phyloP scores from a whole-genome alignment of 2,888 invertebrate genomes.

The Diadromus collaris region DNA sequence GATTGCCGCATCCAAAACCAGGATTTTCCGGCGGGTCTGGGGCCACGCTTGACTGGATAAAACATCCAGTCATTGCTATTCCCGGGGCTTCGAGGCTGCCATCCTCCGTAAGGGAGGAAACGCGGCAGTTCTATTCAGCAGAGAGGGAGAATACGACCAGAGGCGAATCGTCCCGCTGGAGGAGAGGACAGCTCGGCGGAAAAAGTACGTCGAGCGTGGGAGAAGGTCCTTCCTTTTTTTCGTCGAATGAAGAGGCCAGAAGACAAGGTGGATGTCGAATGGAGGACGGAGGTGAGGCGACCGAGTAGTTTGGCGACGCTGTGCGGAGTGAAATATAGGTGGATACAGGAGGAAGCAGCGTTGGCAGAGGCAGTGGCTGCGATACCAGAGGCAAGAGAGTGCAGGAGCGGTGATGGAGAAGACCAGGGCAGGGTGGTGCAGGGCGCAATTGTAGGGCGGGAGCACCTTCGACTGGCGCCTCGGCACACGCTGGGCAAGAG shows the following conservation, averaged over 20 bases:
- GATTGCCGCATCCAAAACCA: slow-evolving; percentile 72
- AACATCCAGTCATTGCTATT: slow-evolving; percentile 76
- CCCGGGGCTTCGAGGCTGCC: slow-evolving; percentile 67
- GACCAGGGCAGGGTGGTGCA: slow-evolving; percentile 27
- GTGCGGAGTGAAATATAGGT: slow-evolving; percentile 31
- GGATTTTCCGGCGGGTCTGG: slow-evolving; percentile 73
- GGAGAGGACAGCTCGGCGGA: slow-evolving; percentile 46
- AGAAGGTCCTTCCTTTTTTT: slow-evolving; percentile 41
- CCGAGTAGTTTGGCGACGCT: slow-evolving; percentile 46
- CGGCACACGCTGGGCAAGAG: slow-evolving; percentile 51
- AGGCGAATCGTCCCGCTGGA: slow-evolving; percentile 32
- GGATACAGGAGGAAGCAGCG: slow-evolving; percentile 14
- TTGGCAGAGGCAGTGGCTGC: slow-evolving; percentile 39
- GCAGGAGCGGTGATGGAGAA: slow-evolving; percentile 49
- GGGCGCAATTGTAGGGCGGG: slow-evolving; percentile 41
- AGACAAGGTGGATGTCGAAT: slow-evolving; percentile 43
- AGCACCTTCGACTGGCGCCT: slow-evolving; percentile 47
- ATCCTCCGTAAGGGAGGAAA: slow-evolving; percentile 27
- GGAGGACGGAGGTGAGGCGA: slow-evolving; percentile 56
- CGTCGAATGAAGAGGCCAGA: slow-evolving; percentile 52
- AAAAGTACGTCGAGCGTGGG: slow-evolving; percentile 53
- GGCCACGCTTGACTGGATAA: slow-evolving; percentile 74
- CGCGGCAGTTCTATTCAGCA: slow-evolving; percentile 25
- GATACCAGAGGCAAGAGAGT: slow-evolving; percentile 40
- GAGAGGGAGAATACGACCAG: slow-evolving; percentile 26